Base-by-base conservation (phyloP, 2,113 vertebrate genomes). In the Pyrgilauda ruficollis region DNA sequence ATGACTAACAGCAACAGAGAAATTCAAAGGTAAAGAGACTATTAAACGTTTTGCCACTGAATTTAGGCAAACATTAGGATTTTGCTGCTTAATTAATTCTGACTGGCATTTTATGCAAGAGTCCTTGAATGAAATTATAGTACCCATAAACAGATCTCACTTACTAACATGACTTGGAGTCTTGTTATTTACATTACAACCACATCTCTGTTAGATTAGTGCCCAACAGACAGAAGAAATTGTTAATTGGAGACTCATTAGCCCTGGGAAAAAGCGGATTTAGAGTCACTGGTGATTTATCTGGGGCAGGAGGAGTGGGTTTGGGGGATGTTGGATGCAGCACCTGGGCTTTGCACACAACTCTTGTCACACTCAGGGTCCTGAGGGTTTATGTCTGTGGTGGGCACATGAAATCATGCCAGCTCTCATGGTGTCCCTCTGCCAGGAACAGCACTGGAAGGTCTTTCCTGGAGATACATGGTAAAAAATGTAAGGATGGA, bases 311-410 rank as follows among this genome's bases (percentile, higher is more conserved):
- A 84, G 84, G 18, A 69, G 59, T 12, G 18, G 16, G 12, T n/a
- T 47, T 84, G 64, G 49, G 43, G 33, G 15, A 30, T 30, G 39
- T 0, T 84, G 64, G 46, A 12, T 63, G 33, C 72, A 76, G 53
- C 72, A 68, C 7, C 31, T 44, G 79, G 72, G 27, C n/a, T 87
- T 55, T 59, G 35, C 37, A 26, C 3, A 1, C 13, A 43, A 11
- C 17, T 11, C 39, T 35, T 47, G 52, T 47, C 58, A 59, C 18
- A 2, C 35, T 59, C 22, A 2, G 23, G 22, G 24, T 43, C 13
- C 27, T 8, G 2, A n/a, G 26, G 22, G 10, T 55, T 0, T 0
- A 14, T 18, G 8, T 4, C 61, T 4, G 0, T 9, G 75, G 53
- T 44, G 70, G 59, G 37, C 22, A 15, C 18, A 30, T 17, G 37